Base-by-base conservation (phyloP, 1,140 invertebrate genomes). In the Aphis gossypii region DNA sequence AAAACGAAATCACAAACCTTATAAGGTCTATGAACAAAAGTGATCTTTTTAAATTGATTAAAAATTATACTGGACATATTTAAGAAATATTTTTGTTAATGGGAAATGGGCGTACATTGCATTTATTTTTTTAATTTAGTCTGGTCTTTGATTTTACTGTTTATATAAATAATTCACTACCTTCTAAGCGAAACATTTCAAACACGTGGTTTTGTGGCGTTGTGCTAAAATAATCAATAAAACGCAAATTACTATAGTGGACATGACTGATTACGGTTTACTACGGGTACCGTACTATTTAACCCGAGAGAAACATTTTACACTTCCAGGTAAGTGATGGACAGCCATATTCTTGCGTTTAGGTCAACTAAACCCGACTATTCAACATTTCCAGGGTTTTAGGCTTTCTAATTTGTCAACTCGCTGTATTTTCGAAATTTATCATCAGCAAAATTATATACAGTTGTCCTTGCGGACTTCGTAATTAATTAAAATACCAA, bases 191-290 rank as follows among this genome's bases (percentile, higher is more conserved):
- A 76, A 76, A n/a, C 60, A n/a, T 68, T 68, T 68, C 60, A 14
- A 68, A 6, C 60, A 68, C 30, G 30, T 68, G 60, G 60, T 68
- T 68, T 30, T 9, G 14, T 7, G 23, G 44, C 8, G 44, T 46
- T 46, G 87, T 41, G 8, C 76, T 83, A 84, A 56, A 84, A 51
- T 54, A 92, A 92, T 92, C 91, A 84, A 92, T 84, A 41, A 92
- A 92, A 92, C 46, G 46, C 46, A 54, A 92, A 92, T 92, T 84
- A 84, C 60, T 48, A 30, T 76, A 54, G 88, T 90, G 51, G 35
- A 93, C 92, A 56, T 93, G 82, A 93, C 82, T 41, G 82, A 93
- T 93, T 84, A 83, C 92, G 92, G 48, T 84, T 44, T 46, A 83
- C 21, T 82, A 14, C 68, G 68, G 41, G 9, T 76, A n/a, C 83